A percentile compares a stretch with the other conserved stretches of the same genome.
Evolutionary conservation across 2,113 vertebrate species (phyloP).

Genomic region (Regulus satrapa): DNA sequence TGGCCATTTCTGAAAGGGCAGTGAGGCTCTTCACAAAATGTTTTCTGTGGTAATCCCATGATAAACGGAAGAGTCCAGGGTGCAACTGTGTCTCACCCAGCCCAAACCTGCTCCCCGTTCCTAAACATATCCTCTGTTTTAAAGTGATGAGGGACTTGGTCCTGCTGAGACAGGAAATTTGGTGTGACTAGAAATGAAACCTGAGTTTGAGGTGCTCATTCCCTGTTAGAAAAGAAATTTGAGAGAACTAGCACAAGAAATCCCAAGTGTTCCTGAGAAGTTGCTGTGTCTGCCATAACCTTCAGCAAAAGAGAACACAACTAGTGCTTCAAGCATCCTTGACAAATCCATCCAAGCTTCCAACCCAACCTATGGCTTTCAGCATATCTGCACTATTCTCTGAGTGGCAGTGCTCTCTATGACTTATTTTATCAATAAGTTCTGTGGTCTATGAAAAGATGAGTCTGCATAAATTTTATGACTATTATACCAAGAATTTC

Average conservation of each 20-base stretch:
- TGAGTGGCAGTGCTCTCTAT: neutral
- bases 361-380: neutral
- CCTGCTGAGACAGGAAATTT: neutral
- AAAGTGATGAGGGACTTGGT: neutral
- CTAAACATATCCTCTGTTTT: neutral
- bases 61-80: neutral
- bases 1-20: neutral
- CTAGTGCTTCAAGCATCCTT: neutral
- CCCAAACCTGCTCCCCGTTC: neutral
- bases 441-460: neutral
- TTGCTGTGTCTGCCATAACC: neutral
- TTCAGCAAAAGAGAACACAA: neutral
- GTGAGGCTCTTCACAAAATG: neutral
- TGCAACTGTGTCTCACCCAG: neutral
- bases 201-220: neutral
- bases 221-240: neutral
- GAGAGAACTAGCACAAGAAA: neutral
- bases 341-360: neutral
- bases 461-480: neutral
- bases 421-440: neutral
- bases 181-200: neutral
- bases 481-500: neutral
- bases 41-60: too few species aligned
- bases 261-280: neutral
- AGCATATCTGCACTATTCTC: neutral